Evolutionary conservation across 2,797 vertebrate species (phyloP), one percentile per base, ranked within the genome.

Genomic region (Helicolenus hilgendorfi): DNA sequence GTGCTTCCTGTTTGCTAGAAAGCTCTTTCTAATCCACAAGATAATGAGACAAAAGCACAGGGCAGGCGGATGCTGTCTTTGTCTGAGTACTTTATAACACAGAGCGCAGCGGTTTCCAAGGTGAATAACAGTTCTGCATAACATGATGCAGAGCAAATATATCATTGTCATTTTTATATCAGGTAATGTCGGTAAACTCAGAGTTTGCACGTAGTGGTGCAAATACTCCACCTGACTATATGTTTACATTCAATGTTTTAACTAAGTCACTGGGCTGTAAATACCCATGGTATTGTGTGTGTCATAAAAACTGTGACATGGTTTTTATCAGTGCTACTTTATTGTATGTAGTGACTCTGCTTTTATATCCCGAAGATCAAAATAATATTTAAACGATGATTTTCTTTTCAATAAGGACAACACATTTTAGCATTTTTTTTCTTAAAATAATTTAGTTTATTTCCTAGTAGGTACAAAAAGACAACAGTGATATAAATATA

Each of bases 1-100:
- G 20, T 10, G 71, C 92, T 96, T 96, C 93, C 95, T 92, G 93
- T 95, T 97, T 94, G 89, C 86, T 84, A 70, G 85, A 95, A 90
- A 83, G 70, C 53, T 72, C 31, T 71, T 59, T 91, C 65, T 79
- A 31, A 33, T 88, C 93, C 63, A 33, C 84, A 80, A 31, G 15
- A 81, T 55, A 20, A 20, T 0, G 41, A n/a, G 72, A 81, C 73
- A 71, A 82, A 60, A 41, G 72, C 62, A 27, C 14, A 1, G 24
- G 58, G 83, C 77, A 26, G 89, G 22, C 49, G 22, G 79, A 75
- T 45, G 72, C 15, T 4, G 64, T 74, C 70, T 64, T 56, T 60
- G 68, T 77, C 58, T 24, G 74, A 64, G 56, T 18, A 49, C 55
- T 95, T 94, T 91, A 92, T 85, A 74, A 83, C 73, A 65, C 72